Conservation (phyloP, 1,140 invertebrate genomes). For the Phymorhynchus buccinoides region DNA sequence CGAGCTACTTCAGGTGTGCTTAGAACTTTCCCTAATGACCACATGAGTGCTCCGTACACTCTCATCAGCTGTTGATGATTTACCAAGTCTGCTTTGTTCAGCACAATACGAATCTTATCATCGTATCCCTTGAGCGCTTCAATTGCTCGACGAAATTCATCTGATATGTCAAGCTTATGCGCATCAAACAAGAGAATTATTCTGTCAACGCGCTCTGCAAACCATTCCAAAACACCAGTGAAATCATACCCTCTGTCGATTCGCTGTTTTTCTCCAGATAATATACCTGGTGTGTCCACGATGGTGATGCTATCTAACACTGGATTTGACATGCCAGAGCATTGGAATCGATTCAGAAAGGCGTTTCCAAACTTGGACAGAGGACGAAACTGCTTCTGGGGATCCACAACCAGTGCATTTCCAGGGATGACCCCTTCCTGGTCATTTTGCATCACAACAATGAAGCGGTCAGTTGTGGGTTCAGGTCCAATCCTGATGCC, state of each 20-base stretch:
- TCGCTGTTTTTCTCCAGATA: constrained; percentile 92
- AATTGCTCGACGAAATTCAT: constrained; percentile 94
- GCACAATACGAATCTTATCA: constrained; percentile 98
- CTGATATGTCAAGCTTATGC: constrained; percentile 99
- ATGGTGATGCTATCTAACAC: constrained; percentile 95
- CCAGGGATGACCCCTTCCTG: constrained; percentile 91
- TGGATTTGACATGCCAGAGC: constrained; percentile 76
- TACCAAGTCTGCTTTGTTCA: constrained; percentile 99
- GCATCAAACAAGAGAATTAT: constrained; percentile 99
- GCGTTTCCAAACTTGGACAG: constrained; percentile 98
- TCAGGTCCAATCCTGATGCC: constrained; percentile 75
- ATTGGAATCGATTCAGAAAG: constrained; percentile 97
- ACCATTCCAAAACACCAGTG: constrained; percentile 98
- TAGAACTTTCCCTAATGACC: constrained; percentile 88
- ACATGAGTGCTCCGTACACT: constrained; percentile 98
- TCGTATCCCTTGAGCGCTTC: constrained; percentile 93
- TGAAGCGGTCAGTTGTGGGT: constrained; percentile 96
- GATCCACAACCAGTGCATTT: constrained; percentile 97
- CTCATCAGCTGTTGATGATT: constrained; percentile 99
- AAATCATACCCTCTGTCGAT: constrained; percentile 98
- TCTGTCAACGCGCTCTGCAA: constrained; percentile 96
- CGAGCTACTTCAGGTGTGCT: constrained; percentile 98
- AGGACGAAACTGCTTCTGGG: constrained; percentile 94
- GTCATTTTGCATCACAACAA: constrained; percentile 94
- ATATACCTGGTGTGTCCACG: constrained; percentile 93